A percentile compares a stretch with the other conserved stretches of the same genome.
Conservation (phyloP, 2,113 vertebrate species). For the Anarhynchus alexandrinus region DNA sequence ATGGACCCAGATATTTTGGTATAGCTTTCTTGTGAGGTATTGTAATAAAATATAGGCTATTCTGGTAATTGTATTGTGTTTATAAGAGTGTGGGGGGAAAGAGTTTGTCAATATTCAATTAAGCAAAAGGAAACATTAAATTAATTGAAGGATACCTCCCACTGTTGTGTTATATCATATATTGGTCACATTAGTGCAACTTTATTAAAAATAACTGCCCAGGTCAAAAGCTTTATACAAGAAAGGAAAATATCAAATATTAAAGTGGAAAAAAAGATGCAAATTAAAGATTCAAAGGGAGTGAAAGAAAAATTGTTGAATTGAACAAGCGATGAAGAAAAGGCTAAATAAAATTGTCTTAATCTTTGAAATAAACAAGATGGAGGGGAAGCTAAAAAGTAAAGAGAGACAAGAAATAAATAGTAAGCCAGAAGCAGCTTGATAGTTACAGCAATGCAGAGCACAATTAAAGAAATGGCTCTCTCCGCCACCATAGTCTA, state of each 20-base stretch:
- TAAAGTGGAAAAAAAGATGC: neutral
- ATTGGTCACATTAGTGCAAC: neutral
- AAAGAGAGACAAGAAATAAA: neutral
- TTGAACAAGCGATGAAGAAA: neutral
- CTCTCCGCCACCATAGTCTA: accelerated
- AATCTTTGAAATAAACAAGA: neutral
- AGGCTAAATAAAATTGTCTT: neutral
- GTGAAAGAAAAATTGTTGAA: neutral
- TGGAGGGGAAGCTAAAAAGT: neutral
- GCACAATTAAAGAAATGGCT: neutral
- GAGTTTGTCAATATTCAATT: neutral
- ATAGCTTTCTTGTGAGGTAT: neutral
- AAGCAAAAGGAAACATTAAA: neutral
- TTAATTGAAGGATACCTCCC: neutral
- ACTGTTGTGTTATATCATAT: neutral
- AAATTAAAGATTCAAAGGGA: neutral
- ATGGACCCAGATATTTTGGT: neutral
- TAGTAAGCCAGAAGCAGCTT: neutral
- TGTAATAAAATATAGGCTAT: neutral
- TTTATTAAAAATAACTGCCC: neutral
- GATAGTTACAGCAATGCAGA: neutral
- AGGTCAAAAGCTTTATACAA: neutral
- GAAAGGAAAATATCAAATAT: neutral
- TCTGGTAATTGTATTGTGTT: neutral
- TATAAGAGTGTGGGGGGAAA: neutral